These are phyloP conservation scores for Rosalia funebris DNA, from an alignment of 2,888 invertebrate species.

Conservation along the genomic window DNA sequence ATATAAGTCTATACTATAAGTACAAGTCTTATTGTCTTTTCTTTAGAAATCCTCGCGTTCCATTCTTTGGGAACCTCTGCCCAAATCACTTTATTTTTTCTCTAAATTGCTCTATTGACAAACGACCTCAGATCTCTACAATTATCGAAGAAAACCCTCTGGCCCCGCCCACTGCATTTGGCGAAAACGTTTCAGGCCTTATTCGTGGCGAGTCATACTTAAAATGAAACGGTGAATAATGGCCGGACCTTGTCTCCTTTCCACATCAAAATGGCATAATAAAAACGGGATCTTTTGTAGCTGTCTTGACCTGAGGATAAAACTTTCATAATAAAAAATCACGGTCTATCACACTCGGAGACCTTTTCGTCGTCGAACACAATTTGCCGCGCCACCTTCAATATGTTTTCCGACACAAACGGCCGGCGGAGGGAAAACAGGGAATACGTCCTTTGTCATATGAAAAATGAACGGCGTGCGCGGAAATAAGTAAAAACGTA, in stretches of 20 bases:
- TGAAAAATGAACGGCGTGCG: not conserved
- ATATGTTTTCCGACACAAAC: not conserved
- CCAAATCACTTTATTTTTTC: too few species aligned
- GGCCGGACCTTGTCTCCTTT: conserved; percentile 2
- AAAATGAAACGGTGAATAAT: not conserved
- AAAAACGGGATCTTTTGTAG: conserved; percentile 13
- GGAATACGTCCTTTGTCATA: not conserved
- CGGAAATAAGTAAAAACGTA: too few species aligned
- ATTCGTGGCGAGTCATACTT: not conserved
- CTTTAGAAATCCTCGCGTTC: too few species aligned
- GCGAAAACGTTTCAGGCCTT: too few species aligned
- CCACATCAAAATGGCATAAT: conserved; percentile 4
- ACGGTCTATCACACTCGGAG: conserved; percentile 5
- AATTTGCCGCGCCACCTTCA: conserved; percentile 1
- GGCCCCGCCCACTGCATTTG: too few species aligned
- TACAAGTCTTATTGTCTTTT: too few species aligned
- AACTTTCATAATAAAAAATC: conserved; percentile 15
- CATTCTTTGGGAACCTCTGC: too few species aligned
- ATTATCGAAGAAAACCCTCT: too few species aligned
- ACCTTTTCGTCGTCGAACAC: conserved; percentile 4
- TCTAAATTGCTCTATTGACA: too few species aligned
- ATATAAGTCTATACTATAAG: too few species aligned
- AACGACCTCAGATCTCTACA: too few species aligned
- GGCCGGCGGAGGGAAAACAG: not conserved
- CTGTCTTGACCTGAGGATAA: conserved; percentile 17